These are phyloP conservation scores for Pachyrhynchus sulphureomaculatus DNA, from an alignment of 1,140 invertebrate species.

Conservation along the genomic window DNA sequence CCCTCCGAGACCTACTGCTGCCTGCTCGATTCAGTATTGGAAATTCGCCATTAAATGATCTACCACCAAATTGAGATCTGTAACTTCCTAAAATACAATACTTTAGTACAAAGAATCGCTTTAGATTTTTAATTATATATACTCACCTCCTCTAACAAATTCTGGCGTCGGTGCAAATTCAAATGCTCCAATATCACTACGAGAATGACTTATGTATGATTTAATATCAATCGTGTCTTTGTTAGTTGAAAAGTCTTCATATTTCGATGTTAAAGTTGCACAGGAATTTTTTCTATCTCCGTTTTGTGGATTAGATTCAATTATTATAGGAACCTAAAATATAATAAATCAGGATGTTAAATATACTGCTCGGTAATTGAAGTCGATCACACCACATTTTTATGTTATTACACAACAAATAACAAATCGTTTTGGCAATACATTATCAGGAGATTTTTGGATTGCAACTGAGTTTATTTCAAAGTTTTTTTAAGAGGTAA, in stretches of 20 bases:
- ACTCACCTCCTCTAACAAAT: slow-evolving; percentile 42
- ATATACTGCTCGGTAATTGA: no score
- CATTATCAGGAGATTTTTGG: no score
- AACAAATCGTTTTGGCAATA: no score
- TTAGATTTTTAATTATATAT: neutral
- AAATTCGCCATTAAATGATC: slow-evolving; percentile 50
- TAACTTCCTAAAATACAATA: slow-evolving; percentile 50
- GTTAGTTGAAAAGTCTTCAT: slow-evolving; percentile 32
- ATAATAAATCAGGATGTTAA: no score
- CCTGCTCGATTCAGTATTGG: slow-evolving; percentile 58
- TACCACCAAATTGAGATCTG: slow-evolving; percentile 60
- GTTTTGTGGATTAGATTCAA: slow-evolving; percentile 54
- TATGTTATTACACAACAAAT: no score
- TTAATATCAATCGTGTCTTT: slow-evolving; percentile 65
- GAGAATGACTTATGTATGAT: slow-evolving; percentile 67
- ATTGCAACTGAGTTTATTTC: no score
- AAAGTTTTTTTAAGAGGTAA: no score
- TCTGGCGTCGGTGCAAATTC: slow-evolving; percentile 42
- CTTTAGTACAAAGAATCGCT: no score
- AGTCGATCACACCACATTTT: no score
- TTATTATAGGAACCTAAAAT: slow-evolving; percentile 59
- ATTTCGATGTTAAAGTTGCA: slow-evolving; percentile 43
- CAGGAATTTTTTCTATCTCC: slow-evolving; percentile 37
- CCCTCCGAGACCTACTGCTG: slow-evolving; percentile 51
- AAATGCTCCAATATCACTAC: slow-evolving; percentile 60